Conservation (phyloP, 1,140 invertebrate genomes). For the Drepana arcuata region DNA sequence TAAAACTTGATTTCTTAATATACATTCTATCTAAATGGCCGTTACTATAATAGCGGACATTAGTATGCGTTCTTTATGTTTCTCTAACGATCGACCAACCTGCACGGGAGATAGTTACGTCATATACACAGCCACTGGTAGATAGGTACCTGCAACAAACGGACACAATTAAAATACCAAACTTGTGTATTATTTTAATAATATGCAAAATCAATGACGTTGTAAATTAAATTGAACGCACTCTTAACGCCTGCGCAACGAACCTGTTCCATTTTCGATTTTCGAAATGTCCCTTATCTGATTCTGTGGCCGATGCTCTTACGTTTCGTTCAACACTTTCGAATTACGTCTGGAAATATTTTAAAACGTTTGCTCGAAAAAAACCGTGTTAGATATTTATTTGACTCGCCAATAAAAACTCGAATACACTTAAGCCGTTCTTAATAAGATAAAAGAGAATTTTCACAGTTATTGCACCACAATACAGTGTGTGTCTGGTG, state of each 20-base stretch:
- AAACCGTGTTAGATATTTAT: too few species aligned
- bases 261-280: constrained; percentile 18
- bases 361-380: too few species aligned
- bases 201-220: constrained; percentile 18
- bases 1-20: constrained; percentile 17
- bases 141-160: constrained; percentile 40
- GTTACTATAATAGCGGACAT: constrained; percentile 13
- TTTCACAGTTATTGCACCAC: too few species aligned
- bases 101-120: constrained; percentile 14
- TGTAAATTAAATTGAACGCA: constrained; percentile 10
- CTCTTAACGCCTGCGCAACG: constrained; percentile 15
- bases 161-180: constrained; percentile 12
- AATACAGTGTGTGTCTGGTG: too few species aligned
- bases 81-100: constrained; percentile 31
- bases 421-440: too few species aligned
- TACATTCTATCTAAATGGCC: constrained; percentile 3
- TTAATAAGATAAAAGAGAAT: too few species aligned
- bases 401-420: too few species aligned
- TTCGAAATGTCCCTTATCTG: constrained; percentile 19
- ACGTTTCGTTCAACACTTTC: too few species aligned
- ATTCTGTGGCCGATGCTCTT: constrained; percentile 23
- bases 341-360: too few species aligned
- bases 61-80: constrained; percentile 15
- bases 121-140: constrained; percentile 9
- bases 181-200: constrained; percentile 12